Evolutionary conservation across 2,797 vertebrate genomes (phyloP), one percentile per base, ranked within the genome.

Genomic region (Orientallactaga sibirica): DNA sequence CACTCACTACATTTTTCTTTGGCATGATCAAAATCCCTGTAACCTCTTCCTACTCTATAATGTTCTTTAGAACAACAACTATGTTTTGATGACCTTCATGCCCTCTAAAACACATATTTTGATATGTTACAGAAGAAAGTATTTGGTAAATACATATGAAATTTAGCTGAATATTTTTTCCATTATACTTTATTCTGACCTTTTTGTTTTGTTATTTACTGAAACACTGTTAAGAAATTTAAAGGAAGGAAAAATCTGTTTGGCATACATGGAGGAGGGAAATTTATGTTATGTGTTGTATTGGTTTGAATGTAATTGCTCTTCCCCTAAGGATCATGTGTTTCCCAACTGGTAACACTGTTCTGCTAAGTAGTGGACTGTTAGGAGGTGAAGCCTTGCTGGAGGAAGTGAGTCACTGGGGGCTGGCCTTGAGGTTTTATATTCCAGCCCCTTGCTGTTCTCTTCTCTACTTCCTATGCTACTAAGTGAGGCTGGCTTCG

Each of bases 141-240:
- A 85, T 4, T 88, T 96, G 14, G 18, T 73, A 92, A 94, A 77
- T 71, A 92, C 2, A 71, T 75, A 68, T 29, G 73, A 61, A 83
- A 64, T 82, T 22, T 87, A 94, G 67, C 3, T 92, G 76, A 92
- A 6, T 80, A 86, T 55, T 90, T 94, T 94, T 87, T 91, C n/a
- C 16, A 58, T 5, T 61, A 68, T 41, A 71, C 62, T 93, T 78
- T 68, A 93, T 73, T 90, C 62, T 93, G 41, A 94, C 18, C 22
- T 7, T 91, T 93, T 84, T 37, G 41, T 12, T 86, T 22, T 91
- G 12, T 76, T 41, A 78, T 43, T 19, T 87, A 70, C 3, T 43
- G 15, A 48, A 83, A 33, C 33, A 95, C 66, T 16, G n/a, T 62
- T 67, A 91, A 89, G 62, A 67, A 88, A 77, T 22, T 70, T 79